These are phyloP conservation scores for Chouioia cunea DNA, from an alignment of 2,888 invertebrate genomes.

Conservation along the genomic window DNA sequence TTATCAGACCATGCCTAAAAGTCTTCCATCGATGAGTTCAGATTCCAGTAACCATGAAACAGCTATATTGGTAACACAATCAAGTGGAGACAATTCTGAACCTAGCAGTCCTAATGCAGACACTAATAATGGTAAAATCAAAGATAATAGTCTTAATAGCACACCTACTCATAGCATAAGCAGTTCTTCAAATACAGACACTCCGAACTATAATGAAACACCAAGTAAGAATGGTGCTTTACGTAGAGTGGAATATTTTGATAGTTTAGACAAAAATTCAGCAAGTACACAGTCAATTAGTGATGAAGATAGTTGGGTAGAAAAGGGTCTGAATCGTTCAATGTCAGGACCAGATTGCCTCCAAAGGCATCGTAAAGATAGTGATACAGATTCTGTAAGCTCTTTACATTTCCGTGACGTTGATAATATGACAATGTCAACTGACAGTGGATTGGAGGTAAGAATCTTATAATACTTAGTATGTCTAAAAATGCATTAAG, in stretches of 20 bases:
- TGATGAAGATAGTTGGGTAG: conserved; percentile 71
- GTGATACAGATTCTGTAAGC: conserved; percentile 65
- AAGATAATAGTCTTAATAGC: conserved; percentile 57
- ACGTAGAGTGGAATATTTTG: conserved; percentile 64
- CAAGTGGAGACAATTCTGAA: conserved; percentile 55
- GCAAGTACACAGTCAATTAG: conserved; percentile 64
- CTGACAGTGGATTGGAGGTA: conserved; percentile 66
- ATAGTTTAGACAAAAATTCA: conserved; percentile 66
- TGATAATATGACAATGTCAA: conserved; percentile 66
- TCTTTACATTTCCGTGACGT: conserved; percentile 65
- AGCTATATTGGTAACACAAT: conserved; percentile 53
- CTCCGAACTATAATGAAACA: conserved; percentile 63
- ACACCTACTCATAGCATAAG: conserved; percentile 66
- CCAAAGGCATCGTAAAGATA: conserved; percentile 69
- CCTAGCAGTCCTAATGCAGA: conserved; percentile 57
- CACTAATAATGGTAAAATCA: conserved; percentile 39
- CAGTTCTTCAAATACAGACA: conserved; percentile 65
- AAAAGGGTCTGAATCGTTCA: conserved; percentile 71
- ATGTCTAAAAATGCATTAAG: conserved; percentile 17
- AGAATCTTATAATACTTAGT: conserved; percentile 1
- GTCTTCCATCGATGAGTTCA: conserved; percentile 72
- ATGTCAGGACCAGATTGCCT: conserved; percentile 74
- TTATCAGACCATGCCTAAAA: conserved; percentile 80
- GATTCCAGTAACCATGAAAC: conserved; percentile 62
- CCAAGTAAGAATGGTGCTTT: conserved; percentile 66